A percentile compares a stretch with the other conserved stretches of the same genome.
phyloP scores from a whole-genome alignment of 2,888 invertebrate genomes.

The Eupithecia dodoneata region DNA sequence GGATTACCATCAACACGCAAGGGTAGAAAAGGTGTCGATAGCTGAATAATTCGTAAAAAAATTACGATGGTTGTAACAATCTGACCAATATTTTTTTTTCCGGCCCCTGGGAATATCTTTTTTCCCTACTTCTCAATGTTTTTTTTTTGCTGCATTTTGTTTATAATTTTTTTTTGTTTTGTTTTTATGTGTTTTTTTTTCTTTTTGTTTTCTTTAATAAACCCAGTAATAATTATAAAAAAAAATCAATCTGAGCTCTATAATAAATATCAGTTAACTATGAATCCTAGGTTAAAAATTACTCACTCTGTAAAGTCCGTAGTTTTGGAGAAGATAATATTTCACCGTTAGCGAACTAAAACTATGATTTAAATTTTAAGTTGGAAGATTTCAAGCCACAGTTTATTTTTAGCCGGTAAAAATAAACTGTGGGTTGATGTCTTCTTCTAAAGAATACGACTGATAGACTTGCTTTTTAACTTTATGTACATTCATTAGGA shows the following conservation, averaged over 20 bases:
- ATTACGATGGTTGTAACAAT: background rate
- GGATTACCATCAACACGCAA: background rate
- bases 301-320: background rate
- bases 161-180: too few relatives aligned
- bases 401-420: background rate
- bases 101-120: too few relatives aligned
- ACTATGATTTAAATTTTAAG: constrained; percentile 20
- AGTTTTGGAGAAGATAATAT: constrained; percentile 7
- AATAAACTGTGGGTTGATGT: too few relatives aligned
- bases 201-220: too few relatives aligned
- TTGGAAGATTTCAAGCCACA: constrained; percentile 10
- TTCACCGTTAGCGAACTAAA: constrained; percentile 12
- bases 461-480: background rate
- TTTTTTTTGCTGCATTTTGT: too few relatives aligned
- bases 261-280: background rate
- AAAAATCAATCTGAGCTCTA: background rate
- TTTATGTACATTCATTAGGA: background rate
- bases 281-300: background rate
- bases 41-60: background rate
- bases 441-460: background rate
- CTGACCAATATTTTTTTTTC: too few relatives aligned
- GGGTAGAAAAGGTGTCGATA: background rate
- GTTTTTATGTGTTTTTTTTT: too few relatives aligned
- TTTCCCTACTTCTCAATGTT: too few relatives aligned
- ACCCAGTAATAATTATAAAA: too few relatives aligned